phyloP scores from a whole-genome alignment of 2,888 invertebrate species.

The Caenorhabditis imperialis region DNA sequence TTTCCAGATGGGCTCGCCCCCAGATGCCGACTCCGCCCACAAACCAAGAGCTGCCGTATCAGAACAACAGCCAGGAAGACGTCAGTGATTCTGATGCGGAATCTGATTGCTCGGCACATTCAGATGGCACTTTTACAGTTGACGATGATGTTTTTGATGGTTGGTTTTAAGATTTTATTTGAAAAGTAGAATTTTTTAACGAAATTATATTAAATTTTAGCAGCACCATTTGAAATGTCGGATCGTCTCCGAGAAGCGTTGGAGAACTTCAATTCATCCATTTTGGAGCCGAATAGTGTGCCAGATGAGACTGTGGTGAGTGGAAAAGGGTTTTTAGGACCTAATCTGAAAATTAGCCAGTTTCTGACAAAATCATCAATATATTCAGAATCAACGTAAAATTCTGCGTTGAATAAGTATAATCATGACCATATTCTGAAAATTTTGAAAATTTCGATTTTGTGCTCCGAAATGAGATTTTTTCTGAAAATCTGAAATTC shows the following conservation, averaged over 20 bases:
- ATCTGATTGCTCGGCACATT: constrained; percentile 59
- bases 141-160: constrained; percentile 62
- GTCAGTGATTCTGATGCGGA: constrained; percentile 60
- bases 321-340: too few relatives aligned
- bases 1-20: constrained; percentile 45
- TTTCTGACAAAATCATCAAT: too few relatives aligned
- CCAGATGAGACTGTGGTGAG: constrained; percentile 57
- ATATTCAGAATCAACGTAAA: too few relatives aligned
- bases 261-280: constrained; percentile 69
- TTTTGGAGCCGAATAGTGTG: constrained; percentile 61
- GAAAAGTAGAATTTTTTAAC: not conserved
- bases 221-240: constrained; percentile 72
- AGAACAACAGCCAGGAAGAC: constrained; percentile 9
- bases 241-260: constrained; percentile 72
- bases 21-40: constrained; percentile 8
- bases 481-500: too few relatives aligned
- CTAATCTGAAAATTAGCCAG: too few relatives aligned
- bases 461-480: too few relatives aligned
- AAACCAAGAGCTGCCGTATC: constrained; percentile 23
- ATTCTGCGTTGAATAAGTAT: too few relatives aligned
- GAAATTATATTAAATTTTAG: constrained; percentile 18
- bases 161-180: not conserved
- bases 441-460: too few relatives aligned
- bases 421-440: too few relatives aligned
- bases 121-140: constrained; percentile 80